Evolutionary conservation across 2,797 vertebrate genomes (phyloP).

Genomic region (Molossus alvarezi): DNA sequence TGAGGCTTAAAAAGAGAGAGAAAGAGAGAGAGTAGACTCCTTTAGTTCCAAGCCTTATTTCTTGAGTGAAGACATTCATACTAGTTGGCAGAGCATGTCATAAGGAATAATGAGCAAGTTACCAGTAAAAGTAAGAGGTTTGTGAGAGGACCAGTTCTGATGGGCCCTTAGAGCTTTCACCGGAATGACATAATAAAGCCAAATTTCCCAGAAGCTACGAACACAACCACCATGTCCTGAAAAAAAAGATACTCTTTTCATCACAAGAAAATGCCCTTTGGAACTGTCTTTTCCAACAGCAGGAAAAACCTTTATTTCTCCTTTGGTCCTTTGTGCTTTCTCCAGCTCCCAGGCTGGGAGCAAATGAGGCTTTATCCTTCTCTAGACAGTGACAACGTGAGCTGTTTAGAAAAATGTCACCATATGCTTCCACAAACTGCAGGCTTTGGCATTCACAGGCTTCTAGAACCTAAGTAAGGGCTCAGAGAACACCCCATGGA

Average conservation of each 20-base stretch:
- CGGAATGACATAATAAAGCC: neutral
- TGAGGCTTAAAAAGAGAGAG: too few relatives aligned
- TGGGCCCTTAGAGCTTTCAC: neutral
- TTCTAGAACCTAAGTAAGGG: neutral
- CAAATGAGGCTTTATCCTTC: neutral
- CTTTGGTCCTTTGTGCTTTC: neutral
- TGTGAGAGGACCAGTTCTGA: neutral
- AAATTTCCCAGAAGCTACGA: slow-evolving; percentile 17
- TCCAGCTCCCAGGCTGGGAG: neutral
- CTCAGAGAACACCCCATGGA: neutral
- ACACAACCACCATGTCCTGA: neutral
- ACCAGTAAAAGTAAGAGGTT: neutral
- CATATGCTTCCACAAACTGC: neutral
- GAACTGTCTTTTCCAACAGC: neutral
- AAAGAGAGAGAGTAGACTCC: rapidly evolving
- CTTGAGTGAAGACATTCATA: neutral
- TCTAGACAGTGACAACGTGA: neutral
- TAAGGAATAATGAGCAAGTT: neutral
- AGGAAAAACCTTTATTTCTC: neutral
- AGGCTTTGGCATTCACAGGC: neutral
- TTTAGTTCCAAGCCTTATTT: neutral
- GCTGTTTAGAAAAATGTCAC: neutral
- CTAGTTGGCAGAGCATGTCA: neutral
- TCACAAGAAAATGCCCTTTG: neutral
- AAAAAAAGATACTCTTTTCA: neutral